A percentile compares a stretch with the other conserved stretches of the same genome.
phyloP scores from a whole-genome alignment of 2,888 invertebrate genomes.

The Nysson spinosus region DNA sequence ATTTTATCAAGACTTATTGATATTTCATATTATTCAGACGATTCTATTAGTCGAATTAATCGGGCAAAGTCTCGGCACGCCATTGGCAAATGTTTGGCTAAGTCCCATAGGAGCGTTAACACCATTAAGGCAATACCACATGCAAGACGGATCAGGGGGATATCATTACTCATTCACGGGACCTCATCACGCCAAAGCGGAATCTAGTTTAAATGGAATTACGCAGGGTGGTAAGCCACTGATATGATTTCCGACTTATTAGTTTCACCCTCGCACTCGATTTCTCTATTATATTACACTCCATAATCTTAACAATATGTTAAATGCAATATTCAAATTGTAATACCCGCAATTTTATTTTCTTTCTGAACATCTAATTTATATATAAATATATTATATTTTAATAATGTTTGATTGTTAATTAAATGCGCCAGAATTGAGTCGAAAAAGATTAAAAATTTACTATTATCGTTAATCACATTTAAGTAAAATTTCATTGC shows the following conservation, averaged over 20 bases:
- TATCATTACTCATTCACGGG: constrained; percentile 82
- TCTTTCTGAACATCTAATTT: no score
- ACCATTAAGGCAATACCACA: constrained; percentile 78
- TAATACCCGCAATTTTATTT: no score
- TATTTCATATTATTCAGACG: constrained; percentile 40
- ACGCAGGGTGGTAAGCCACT: constrained; percentile 79
- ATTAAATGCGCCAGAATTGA: no score
- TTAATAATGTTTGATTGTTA: no score
- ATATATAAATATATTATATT: no score
- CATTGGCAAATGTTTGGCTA: constrained; percentile 79
- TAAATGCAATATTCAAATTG: no score
- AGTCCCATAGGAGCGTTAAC: constrained; percentile 73
- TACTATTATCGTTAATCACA: no score
- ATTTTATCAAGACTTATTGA: not conserved
- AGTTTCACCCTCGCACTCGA: not conserved
- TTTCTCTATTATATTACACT: no score
- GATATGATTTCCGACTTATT: not conserved
- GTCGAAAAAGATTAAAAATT: no score
- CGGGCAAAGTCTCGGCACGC: constrained; percentile 44
- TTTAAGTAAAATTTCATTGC: no score
- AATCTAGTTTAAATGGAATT: constrained; percentile 81
- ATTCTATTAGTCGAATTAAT: constrained; percentile 46
- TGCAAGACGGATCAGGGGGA: constrained; percentile 80
- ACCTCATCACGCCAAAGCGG: constrained; percentile 82
- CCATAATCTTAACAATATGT: no score